Evolutionary conservation across 2,113 vertebrate species (phyloP).

Genomic region (Silurus glanis): DNA sequence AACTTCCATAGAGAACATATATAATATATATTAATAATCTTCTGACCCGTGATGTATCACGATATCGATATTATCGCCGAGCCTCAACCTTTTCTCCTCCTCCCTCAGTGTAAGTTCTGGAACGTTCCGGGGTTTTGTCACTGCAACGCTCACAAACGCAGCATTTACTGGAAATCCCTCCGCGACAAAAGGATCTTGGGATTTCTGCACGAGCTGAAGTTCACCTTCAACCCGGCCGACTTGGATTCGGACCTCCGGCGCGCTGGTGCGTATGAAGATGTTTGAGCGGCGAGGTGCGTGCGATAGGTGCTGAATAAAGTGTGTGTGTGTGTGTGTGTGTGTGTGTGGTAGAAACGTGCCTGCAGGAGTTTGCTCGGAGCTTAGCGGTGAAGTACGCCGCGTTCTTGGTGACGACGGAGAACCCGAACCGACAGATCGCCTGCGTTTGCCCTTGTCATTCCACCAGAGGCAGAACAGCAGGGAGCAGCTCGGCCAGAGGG

Average conservation of each 20-base stretch:
- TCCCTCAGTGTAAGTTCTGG: constrained; percentile 76
- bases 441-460: constrained; percentile 51
- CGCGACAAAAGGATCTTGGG: constrained; percentile 69
- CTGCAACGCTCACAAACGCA: constrained; percentile 85
- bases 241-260: constrained; percentile 73
- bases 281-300: neutral
- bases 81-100: no score
- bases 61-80: neutral
- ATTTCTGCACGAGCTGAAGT: constrained; percentile 71
- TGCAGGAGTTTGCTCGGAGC: constrained; percentile 64
- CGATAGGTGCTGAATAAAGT: neutral
- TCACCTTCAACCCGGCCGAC: constrained; percentile 74
- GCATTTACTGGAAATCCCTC: constrained; percentile 75
- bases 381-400: constrained; percentile 62
- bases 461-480: neutral
- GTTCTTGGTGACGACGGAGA: constrained; percentile 57
- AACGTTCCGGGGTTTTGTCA: constrained; percentile 67
- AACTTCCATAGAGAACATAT: no score
- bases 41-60: neutral
- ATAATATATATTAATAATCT: no score
- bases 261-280: constrained; percentile 67
- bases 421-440: rapidly evolving
- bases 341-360: constrained; percentile 58
- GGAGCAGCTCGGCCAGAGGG: no score
- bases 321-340: constrained; percentile 7